A percentile compares a stretch with the other conserved stretches of the same genome.
Conservation (phyloP, 2,797 vertebrate genomes). For the Eupleurogrammus muticus region DNA sequence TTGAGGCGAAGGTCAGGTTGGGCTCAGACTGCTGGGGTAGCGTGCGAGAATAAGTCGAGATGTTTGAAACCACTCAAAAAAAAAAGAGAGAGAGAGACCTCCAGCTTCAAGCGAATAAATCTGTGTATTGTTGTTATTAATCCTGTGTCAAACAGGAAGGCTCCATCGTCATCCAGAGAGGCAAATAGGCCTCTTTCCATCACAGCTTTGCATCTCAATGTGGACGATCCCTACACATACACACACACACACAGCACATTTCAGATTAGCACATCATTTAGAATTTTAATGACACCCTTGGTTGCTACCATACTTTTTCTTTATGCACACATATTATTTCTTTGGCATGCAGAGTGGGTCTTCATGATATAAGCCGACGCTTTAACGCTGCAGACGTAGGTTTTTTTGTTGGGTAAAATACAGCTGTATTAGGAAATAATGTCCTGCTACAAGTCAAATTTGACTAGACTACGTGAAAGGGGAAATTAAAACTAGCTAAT, state of each 20-base stretch:
- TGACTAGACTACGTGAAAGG: no score
- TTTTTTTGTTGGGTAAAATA: background rate
- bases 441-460: background rate
- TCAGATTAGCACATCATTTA: constrained; percentile 73
- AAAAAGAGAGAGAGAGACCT: constrained; percentile 45
- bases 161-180: constrained; percentile 52
- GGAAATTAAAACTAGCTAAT: constrained; percentile 3
- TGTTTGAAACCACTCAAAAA: constrained; percentile 39
- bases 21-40: constrained; percentile 3
- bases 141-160: constrained; percentile 77
- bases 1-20: constrained; percentile 31
- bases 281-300: constrained; percentile 68
- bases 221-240: constrained; percentile 21
- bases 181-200: constrained; percentile 50
- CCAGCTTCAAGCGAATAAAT: constrained; percentile 67
- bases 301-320: constrained; percentile 7
- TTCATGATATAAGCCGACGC: background rate
- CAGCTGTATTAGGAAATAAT: background rate
- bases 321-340: background rate
- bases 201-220: constrained; percentile 77
- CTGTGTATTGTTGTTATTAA: constrained; percentile 78
- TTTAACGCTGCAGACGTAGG: constrained; percentile 7
- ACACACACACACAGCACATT: constrained; percentile 3
- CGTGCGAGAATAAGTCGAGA: constrained; percentile 55
- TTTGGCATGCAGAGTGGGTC: background rate